Base-by-base conservation (phyloP, 2,113 vertebrate genomes). In the Myocastor coypus region DNA sequence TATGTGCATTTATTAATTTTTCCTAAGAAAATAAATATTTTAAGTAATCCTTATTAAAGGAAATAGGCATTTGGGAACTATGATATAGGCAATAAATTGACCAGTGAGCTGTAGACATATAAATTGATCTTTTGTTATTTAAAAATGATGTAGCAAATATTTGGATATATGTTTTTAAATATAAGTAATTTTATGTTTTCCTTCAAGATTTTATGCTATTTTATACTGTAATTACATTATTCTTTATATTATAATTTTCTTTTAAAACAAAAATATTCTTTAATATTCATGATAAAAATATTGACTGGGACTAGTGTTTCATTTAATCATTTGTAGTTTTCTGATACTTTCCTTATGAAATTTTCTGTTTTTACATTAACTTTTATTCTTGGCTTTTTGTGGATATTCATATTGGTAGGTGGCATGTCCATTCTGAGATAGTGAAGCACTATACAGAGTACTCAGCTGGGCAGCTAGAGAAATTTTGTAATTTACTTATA, bases 261-360 rank as follows among this genome's bases (percentile, higher is more conserved):
- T 93, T 93, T 77, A 69, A 93, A 93, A 89, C 87, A 81, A 96
- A 97, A 93, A 64, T 92, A 50, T 52, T 83, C 1, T 97, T 89
- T n/a, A n/a, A n/a, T n/a, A n/a, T n/a, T n/a, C 6, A 55, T 68
- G 4, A 1, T 52, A 96, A 94, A 81, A 89, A 87, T 94, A 46
- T 9, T 91, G 28, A 69, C 37, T 81, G 34, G 92, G 86, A 84
- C 59, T 86, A 34, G 7, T 83, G 12, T 2, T 69, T 94, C 13
- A 11, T 91, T 93, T 95, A 80, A 80, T 66, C 32, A 40, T 82
- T 71, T 77, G 61, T 84, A 32, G 87, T 84, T 86, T 92, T 89
- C 90, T 92, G 37, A 93, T 24, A 87, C 40, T 82, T 95, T 61
- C 3, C 28, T 95, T 96, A n/a, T 83, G 84, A 34, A 91, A 66